These are phyloP conservation scores for Chamaea fasciata DNA, from an alignment of 2,113 vertebrate genomes.

Conservation along the genomic window DNA sequence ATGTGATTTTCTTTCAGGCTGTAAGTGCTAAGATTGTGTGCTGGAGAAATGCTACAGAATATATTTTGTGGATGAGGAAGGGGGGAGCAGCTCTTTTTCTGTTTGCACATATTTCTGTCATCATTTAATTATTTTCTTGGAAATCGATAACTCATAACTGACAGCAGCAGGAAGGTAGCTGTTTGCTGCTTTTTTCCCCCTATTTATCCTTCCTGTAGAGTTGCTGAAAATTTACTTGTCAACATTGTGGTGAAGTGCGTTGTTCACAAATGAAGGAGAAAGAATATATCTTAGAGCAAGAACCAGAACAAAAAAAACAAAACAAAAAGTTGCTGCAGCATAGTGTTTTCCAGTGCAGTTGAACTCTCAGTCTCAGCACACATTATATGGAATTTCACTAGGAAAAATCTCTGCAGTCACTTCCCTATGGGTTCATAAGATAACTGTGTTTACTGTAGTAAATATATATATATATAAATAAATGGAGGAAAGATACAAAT, in stretches of 20 bases:
- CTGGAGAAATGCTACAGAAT: not conserved
- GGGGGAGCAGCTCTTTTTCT: not conserved
- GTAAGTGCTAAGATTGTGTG: not conserved
- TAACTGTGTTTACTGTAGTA: not conserved
- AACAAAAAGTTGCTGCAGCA: not conserved
- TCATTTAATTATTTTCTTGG: not conserved
- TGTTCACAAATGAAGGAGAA: not conserved
- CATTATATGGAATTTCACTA: not conserved
- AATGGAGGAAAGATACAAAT: not conserved
- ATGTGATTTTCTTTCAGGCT: not conserved
- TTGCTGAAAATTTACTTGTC: constrained; percentile 20
- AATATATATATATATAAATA: not conserved
- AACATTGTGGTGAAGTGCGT: not conserved
- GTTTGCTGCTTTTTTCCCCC: not conserved
- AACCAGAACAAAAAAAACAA: not conserved
- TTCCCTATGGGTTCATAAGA: not conserved
- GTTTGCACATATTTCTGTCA: not conserved
- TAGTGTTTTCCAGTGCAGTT: not conserved
- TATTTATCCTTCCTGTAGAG: not conserved
- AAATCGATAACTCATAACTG: constrained; percentile 15
- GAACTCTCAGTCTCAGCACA: not conserved
- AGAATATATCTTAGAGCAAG: not conserved
- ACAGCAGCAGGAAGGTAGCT: not conserved
- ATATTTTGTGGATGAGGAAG: not conserved
- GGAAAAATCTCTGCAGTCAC: not conserved